Evolutionary conservation across 2,797 vertebrate species (phyloP), one percentile per base, ranked within the genome.

Genomic region (Echeneis naucrates): DNA sequence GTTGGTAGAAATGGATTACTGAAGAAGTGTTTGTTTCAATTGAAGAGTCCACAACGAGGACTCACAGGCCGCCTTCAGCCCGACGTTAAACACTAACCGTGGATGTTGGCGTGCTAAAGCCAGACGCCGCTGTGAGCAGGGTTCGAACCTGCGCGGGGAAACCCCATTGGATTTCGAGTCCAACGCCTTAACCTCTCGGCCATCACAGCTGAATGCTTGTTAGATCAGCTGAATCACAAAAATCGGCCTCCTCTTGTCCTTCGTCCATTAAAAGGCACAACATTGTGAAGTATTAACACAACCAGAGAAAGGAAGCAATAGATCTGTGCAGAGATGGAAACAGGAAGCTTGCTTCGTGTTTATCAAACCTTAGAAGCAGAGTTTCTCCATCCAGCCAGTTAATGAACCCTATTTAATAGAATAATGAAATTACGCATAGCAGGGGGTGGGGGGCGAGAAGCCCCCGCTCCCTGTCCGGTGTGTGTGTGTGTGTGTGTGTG

Each of bases 371-470:
- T 16, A 60, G 47, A 71, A 63, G 23, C 0, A 1, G 65, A 30
- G 61, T 73, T 77, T 66, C 53, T 82, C 68, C 60, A 75, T 71
- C 54, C 75, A 77, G 55, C 48, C 52, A 32, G 69, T 68, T 82
- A 86, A 87, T 88, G 83, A 88, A 74, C 62, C 81, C 81, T 81
- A 82, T 90, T 92, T 86, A 87, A 89, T 88, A 77, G 81, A 83
- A 82, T 89, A 81, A 92, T 91, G 84, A 87, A 87, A 88, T 89
- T 84, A 87, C 64, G 73, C 80, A 86, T 78, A 86, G 89, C 64
- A 11, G 59, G 52, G 55, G 66, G 72, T 52, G 66, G 72, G 63
- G 13, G 52, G 55, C 1, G 40, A 71, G 59, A 62, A 68, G 63
- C 72, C 54, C 67, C 48, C 61, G 44, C 64, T 81, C 17, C 10